Evolutionary conservation across 2,888 invertebrate genomes (phyloP), one percentile per base, ranked within the genome.

Genomic region (Dicranocentrus wangi): DNA sequence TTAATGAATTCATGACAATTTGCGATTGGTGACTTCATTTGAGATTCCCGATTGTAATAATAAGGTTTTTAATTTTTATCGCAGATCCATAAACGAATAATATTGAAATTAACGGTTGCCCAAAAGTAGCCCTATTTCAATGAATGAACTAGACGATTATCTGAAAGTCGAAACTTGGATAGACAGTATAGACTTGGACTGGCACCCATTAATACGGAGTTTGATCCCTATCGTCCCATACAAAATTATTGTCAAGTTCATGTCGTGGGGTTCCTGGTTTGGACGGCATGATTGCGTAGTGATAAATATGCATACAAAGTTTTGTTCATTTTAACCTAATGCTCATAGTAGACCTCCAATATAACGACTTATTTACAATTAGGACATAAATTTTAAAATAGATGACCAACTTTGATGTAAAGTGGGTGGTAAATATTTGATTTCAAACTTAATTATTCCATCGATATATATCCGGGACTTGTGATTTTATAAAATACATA

Each of bases 301-400:
- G 81, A 81, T 81, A 81, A 51, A 55, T 8, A 81, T 65, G 28
- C 65, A 70, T 81, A 81, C 81, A 81, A 81, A 25, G 69, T 81
- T 81, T 81, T 76, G 81, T 81, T 81, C 81, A 81, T 81, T 71
- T 76, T 69, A 81, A 81, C 81, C 55, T 42, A 81, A 81, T 81
- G 81, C 81, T 81, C 81, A 81, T 70, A 65, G 73, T 81, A 81
- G 81, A 81, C 76, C 81, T 81, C 81, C 81, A 81, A 58, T 75
- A 3, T 61, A 55, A 73, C 66, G 78, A 78, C 78, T 78, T 78
- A 78, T 63, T 69, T 47, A 15, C 2, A 47, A 47, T 47, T 47
- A 47, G 47, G 47, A n/a, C 7, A n/a, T n/a, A n/a, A 47, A 47
- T 47, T 47, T 2, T 10, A 47, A 2, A 47, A 47, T 47, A 5